Conservation (phyloP, 2,888 invertebrate genomes). For the Clitarchus hookeri region DNA sequence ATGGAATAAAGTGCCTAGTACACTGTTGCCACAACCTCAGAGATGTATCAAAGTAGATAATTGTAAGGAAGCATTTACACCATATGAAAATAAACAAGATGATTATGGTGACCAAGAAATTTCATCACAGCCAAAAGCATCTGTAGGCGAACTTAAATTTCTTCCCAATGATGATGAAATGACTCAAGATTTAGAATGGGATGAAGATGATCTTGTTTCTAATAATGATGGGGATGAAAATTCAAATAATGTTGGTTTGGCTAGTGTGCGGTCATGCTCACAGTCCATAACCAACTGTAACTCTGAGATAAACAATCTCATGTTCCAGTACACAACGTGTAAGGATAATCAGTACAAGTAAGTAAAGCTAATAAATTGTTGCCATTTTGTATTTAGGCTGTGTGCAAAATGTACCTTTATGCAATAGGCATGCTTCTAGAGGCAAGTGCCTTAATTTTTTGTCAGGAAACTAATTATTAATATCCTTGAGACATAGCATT, state of each 20-base stretch:
- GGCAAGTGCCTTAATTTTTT: not conserved
- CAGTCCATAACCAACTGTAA: not conserved
- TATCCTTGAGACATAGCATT: too few relatives aligned
- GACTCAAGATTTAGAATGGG: constrained; percentile 44
- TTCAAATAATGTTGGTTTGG: not conserved
- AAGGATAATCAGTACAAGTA: constrained; percentile 14
- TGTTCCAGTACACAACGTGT: not conserved
- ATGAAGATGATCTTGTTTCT: constrained; percentile 41
- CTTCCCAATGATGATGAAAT: constrained; percentile 41
- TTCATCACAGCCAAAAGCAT: not conserved
- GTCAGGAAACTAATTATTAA: not conserved
- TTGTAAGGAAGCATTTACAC: not conserved
- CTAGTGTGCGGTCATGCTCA: not conserved
- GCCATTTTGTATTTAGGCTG: not conserved
- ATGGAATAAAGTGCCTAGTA: not conserved
- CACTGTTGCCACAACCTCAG: not conserved
- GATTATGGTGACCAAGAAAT: not conserved
- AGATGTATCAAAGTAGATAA: not conserved
- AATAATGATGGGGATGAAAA: not conserved
- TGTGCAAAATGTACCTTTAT: not conserved
- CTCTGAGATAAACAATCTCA: not conserved
- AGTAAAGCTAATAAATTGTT: not conserved
- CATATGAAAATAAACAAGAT: not conserved
- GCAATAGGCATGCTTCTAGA: not conserved
- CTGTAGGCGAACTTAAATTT: not conserved